Evolutionary conservation across 2,113 vertebrate genomes (phyloP).

Genomic region (Cervus canadensis): DNA sequence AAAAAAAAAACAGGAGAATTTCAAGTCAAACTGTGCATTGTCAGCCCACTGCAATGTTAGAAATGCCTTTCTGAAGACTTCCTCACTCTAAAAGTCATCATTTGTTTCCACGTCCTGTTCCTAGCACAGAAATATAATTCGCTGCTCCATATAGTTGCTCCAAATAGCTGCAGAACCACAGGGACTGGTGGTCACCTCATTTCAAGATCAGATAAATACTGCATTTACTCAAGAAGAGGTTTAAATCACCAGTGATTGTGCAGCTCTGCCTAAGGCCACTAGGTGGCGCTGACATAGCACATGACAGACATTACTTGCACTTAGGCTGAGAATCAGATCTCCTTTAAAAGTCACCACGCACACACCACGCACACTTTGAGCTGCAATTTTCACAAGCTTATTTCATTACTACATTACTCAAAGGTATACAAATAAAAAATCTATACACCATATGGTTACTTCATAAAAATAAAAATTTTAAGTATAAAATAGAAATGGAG

Average conservation of each 20-base stretch:
- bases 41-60: neutral
- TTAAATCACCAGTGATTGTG: neutral
- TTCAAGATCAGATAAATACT: neutral
- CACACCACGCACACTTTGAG: neutral
- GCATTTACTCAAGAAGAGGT: neutral
- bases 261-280: neutral
- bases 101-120: neutral
- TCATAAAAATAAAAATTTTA: neutral
- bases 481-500: neutral
- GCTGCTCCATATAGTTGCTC: neutral
- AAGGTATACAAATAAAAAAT: neutral
- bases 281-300: neutral
- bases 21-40: neutral
- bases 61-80: neutral
- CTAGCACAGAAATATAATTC: neutral
- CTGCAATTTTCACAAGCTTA: neutral
- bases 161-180: neutral
- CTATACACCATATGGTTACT: neutral
- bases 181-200: neutral
- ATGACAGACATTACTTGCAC: accelerated
- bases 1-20: neutral
- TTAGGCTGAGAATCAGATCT: neutral
- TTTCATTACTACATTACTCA: neutral
- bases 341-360: neutral
- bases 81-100: neutral